phyloP scores from a whole-genome alignment of 2,113 vertebrate species.

The Spilogale gracilis region DNA sequence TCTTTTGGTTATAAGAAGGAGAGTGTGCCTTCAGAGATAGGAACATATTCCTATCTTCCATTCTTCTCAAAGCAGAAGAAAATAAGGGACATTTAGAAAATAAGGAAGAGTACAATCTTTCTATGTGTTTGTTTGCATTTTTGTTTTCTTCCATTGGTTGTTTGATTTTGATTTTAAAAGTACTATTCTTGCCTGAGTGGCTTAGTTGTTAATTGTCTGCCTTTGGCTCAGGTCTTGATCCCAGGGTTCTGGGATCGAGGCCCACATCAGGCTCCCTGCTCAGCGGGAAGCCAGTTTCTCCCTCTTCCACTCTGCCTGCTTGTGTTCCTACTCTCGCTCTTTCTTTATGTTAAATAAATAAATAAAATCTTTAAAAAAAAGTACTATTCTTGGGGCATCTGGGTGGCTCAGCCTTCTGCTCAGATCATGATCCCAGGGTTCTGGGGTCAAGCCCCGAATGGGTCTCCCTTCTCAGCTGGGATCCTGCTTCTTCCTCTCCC shows the following conservation, averaged over 20 bases:
- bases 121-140: neutral
- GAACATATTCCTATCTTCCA: neutral
- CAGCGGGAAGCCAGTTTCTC: neutral
- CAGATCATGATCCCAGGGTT: neutral
- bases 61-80: neutral
- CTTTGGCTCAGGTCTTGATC: neutral
- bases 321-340: neutral
- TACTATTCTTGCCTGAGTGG: neutral
- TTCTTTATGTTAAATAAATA: neutral
- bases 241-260: neutral
- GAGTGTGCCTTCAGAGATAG: neutral
- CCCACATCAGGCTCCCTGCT: neutral
- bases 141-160: neutral
- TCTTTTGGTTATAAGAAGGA: neutral
- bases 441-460: neutral
- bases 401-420: neutral
- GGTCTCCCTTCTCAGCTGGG: neutral
- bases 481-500: neutral
- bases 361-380: neutral
- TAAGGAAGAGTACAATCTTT: neutral
- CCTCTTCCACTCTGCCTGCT: neutral
- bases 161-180: neutral
- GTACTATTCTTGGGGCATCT: neutral
- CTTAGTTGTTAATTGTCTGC: neutral
- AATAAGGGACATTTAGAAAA: neutral